Evolutionary conservation across 2,797 vertebrate genomes (phyloP).

Genomic region (Oceanodroma leucorhoa): DNA sequence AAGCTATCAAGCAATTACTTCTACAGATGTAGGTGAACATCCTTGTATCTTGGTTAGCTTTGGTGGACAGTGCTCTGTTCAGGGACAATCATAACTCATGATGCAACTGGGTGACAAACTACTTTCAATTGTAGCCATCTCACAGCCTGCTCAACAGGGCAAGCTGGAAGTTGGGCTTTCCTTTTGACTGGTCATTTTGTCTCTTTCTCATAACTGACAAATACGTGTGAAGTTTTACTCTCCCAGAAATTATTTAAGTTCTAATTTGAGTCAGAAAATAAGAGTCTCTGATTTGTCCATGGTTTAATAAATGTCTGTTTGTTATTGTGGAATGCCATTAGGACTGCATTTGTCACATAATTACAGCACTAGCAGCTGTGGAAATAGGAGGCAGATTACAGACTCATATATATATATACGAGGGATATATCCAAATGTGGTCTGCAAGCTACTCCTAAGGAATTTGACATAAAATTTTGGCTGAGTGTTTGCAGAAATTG

Average conservation of each 20-base stretch:
- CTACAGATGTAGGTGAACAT: background rate
- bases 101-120: accelerated
- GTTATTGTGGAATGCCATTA: background rate
- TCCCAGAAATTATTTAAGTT: background rate
- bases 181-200: accelerated
- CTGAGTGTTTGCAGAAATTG: background rate
- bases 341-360: background rate
- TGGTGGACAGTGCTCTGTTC: background rate
- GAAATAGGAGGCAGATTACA: background rate
- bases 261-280: background rate
- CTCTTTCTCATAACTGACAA: background rate
- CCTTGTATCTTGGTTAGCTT: too few species aligned
- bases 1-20: background rate
- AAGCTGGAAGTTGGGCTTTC: background rate
- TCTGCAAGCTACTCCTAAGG: background rate
- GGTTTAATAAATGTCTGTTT: background rate
- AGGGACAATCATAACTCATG: background rate
- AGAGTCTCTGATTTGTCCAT: accelerated
- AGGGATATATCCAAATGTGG: background rate
- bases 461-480: background rate
- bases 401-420: accelerated
- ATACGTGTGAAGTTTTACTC: background rate
- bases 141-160: background rate
- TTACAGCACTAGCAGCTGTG: background rate
- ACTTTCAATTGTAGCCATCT: accelerated